Percentiles rank a stretch among this genome's conserved stretches.
Conservation (phyloP, 2,888 invertebrate species). For the Phortica magna region DNA sequence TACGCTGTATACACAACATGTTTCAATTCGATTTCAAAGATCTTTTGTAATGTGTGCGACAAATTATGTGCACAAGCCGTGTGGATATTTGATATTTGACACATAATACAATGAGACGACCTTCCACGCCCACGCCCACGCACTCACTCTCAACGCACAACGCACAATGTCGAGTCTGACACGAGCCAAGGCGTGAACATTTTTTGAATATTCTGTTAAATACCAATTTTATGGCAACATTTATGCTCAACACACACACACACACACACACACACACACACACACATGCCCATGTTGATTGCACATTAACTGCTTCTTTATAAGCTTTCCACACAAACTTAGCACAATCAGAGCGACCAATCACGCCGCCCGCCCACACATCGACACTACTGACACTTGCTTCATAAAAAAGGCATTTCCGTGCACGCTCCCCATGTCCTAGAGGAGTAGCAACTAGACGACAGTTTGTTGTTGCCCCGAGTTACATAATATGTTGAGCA, state of each 20-base stretch:
- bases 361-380: not conserved
- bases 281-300: slow-evolving; percentile 54
- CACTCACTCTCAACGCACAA: too few relatives aligned
- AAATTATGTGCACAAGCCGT: not conserved
- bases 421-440: not conserved
- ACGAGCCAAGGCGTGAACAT: too few relatives aligned
- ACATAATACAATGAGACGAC: too few relatives aligned
- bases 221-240: not conserved
- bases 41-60: not conserved
- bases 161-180: too few relatives aligned
- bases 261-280: not conserved
- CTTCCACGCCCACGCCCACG: too few relatives aligned
- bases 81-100: too few relatives aligned
- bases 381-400: slow-evolving; percentile 20
- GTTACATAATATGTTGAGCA: slow-evolving; percentile 46
- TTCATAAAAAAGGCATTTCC: slow-evolving; percentile 21
- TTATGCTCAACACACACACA: not conserved
- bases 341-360: not conserved
- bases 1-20: slow-evolving; percentile 2
- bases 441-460: not conserved
- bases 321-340: slow-evolving; percentile 7
- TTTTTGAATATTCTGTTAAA: not conserved
- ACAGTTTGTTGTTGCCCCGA: slow-evolving; percentile 48
- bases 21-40: not conserved
- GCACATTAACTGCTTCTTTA: slow-evolving; percentile 57